Conservation (phyloP, 1,140 invertebrate species). For the Trachymyrmex septentrionalis region DNA sequence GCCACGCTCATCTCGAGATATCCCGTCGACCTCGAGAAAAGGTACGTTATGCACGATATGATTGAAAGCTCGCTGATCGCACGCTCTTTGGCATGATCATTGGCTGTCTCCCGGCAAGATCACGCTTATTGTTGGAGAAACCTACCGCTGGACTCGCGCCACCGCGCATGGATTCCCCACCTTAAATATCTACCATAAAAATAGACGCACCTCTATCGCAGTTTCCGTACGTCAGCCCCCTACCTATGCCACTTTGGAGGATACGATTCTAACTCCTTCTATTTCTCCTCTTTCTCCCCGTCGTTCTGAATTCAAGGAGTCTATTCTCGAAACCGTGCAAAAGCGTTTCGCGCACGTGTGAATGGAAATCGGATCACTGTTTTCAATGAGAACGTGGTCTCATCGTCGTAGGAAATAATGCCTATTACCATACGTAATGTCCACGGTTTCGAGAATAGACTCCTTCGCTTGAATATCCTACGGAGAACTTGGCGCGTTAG, state of each 20-base stretch:
- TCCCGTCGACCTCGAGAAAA: conserved; percentile 41
- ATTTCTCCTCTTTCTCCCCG: not conserved
- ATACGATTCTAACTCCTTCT: conserved; percentile 25
- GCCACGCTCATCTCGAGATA: conserved; percentile 1
- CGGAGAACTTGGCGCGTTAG: not conserved
- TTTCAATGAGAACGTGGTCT: conserved; percentile 12
- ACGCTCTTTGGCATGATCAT: conserved; percentile 76
- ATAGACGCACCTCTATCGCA: conserved; percentile 80
- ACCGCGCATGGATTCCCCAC: conserved; percentile 64
- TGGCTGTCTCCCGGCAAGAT: conserved; percentile 74
- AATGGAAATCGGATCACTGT: conserved; percentile 20
- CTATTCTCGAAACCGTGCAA: conserved; percentile 51
- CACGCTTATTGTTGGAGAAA: conserved; percentile 75
- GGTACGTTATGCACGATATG: conserved; percentile 75
- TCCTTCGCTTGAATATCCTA: not conserved
- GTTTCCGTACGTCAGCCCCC: conserved; percentile 71
- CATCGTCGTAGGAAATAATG: conserved; percentile 10
- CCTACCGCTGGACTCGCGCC: conserved; percentile 70
- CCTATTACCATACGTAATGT: not conserved
- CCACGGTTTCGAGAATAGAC: not conserved
- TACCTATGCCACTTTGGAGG: conserved; percentile 57
- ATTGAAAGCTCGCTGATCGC: conserved; percentile 71
- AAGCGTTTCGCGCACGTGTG: conserved; percentile 10
- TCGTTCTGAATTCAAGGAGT: conserved; percentile 9
- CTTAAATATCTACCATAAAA: conserved; percentile 81